A percentile compares a stretch with the other conserved stretches of the same genome.
phyloP scores from a whole-genome alignment of 2,888 invertebrate genomes.

The Phyllotreta striolata region DNA sequence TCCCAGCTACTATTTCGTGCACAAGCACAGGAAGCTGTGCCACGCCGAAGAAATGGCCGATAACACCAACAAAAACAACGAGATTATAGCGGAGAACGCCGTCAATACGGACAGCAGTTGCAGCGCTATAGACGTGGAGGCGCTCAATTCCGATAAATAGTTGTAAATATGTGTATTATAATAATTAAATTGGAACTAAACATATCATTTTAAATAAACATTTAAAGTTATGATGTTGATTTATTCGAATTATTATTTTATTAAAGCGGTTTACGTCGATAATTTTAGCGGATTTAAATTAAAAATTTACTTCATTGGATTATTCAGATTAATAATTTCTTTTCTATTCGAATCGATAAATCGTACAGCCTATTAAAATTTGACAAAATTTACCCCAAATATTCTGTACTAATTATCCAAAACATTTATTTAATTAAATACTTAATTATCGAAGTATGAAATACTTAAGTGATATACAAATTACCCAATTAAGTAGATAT shows the following conservation, averaged over 20 bases:
- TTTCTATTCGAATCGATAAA: too few relatives aligned
- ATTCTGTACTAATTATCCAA: too few relatives aligned
- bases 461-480: too few relatives aligned
- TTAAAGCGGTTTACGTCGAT: neutral
- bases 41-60: constrained; percentile 72
- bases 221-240: constrained; percentile 20
- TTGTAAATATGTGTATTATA: constrained; percentile 14
- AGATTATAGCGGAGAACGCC: constrained; percentile 51
- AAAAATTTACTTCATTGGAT: constrained; percentile 9
- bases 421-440: too few relatives aligned
- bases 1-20: constrained; percentile 93
- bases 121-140: constrained; percentile 54
- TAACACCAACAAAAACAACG: constrained; percentile 58
- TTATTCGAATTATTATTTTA: constrained; percentile 19
- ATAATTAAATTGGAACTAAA: neutral
- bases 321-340: constrained; percentile 3
- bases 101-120: constrained; percentile 48
- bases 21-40: constrained; percentile 87
- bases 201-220: constrained; percentile 18
- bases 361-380: too few relatives aligned
- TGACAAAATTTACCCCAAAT: too few relatives aligned
- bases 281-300: neutral
- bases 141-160: constrained; percentile 44
- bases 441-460: too few relatives aligned
- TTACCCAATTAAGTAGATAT: constrained; percentile 26